Base-by-base conservation (phyloP, 92 coral and sea anemone genomes). In the Hydrozoanthus gracilis region DNA sequence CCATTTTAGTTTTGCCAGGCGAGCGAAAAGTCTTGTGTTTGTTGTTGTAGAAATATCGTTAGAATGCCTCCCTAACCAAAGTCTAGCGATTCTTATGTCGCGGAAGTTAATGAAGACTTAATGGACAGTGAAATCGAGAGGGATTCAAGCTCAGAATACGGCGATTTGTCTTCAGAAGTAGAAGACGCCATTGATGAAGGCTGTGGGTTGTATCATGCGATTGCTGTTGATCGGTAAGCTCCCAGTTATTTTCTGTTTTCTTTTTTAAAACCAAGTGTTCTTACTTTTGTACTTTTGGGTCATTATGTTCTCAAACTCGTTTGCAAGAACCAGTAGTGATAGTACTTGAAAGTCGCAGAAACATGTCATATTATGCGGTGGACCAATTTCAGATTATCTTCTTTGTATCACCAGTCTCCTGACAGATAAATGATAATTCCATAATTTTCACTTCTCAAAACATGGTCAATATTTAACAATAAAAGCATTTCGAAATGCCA, bases 341-440 rank as follows among this genome's bases (percentile, higher is more conserved):
- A 68, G 73, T 68, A 68, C 35, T 68, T 68, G 73, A 68, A 68
- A 68, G 10, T 68, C n/a, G n/a, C n/a, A 47, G 73, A 68, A 68
- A 47, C 73, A 17, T 17, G 18, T 68, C 73, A 18, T 68, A 47
- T 68, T 18, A 45, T 68, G 18, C 73, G 35, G 73, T 47, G n/a
- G n/a, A 18, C 73, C 18, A 68, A 68, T 68, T 68, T 68, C 48
- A 68, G 73, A 68, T 68, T 45, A 68, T 47, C 73, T 68, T 35
- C 73, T 68, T 47, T 47, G 18, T 68, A 68, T 68, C 46, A 68
- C 73, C 18, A 47, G 35, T 68, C 73, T 18, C 73, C 73, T 47
- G 73, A 47, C 17, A 68, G 47, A 10, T 68, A 45, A 68, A n/a
- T n/a, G n/a, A n/a, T n/a, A n/a, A n/a, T n/a, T n/a, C 35, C 73